Percentiles rank a stretch among this genome's conserved stretches.
These are phyloP conservation scores for Poecile atricapillus DNA, from an alignment of 2,113 vertebrate genomes.

Conservation along the genomic window DNA sequence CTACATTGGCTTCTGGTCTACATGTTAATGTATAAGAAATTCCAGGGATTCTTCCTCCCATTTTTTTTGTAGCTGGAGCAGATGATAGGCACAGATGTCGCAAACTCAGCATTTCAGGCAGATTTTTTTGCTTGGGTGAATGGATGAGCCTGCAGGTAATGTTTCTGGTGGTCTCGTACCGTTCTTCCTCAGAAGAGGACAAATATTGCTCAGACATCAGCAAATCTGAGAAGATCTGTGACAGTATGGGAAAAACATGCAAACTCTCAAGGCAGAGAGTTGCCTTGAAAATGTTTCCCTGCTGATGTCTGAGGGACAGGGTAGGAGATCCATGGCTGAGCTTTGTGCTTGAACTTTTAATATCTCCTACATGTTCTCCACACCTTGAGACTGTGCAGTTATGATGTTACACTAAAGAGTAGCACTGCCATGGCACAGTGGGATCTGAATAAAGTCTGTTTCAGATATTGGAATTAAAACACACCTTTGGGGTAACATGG, in stretches of 20 bases:
- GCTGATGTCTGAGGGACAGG: not conserved
- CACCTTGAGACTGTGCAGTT: not conserved
- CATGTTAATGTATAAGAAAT: not conserved
- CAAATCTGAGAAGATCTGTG: not conserved
- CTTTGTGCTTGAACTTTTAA: not conserved
- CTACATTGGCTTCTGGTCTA: not conserved
- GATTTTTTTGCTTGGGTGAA: not conserved
- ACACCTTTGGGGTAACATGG: not conserved
- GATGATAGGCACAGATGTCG: not conserved
- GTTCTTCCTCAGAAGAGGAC: not conserved
- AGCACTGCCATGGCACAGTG: not conserved
- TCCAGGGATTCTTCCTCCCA: not conserved
- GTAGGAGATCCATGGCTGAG: not conserved
- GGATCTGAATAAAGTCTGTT: not conserved
- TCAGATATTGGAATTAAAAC: not conserved
- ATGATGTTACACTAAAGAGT: too few relatives aligned
- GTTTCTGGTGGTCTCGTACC: not conserved
- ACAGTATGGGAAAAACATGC: not conserved
- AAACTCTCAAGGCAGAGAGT: not conserved
- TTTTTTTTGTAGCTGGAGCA: not conserved
- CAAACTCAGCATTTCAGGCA: not conserved
- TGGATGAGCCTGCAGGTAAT: not conserved
- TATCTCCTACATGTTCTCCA: not conserved
- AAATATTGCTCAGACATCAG: not conserved
- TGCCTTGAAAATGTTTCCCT: not conserved